Evolutionary conservation across 1,140 invertebrate genomes (phyloP).

Genomic region (Bombus fervidus): DNA sequence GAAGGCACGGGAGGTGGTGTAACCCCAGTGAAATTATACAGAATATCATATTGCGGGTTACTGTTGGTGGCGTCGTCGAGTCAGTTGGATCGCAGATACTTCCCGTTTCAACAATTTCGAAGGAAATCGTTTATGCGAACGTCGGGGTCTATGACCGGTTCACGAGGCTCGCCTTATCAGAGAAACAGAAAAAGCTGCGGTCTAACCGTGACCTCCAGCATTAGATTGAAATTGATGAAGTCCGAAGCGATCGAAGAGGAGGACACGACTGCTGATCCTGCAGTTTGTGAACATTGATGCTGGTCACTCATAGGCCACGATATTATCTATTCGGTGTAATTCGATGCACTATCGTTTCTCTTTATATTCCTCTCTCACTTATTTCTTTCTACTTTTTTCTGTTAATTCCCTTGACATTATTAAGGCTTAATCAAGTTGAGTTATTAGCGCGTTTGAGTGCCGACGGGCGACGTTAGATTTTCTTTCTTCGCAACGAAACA

Average conservation of each 20-base stretch:
- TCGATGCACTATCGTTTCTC: background rate
- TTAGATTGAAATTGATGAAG: conserved; percentile 67
- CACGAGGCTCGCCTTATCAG: conserved; percentile 45
- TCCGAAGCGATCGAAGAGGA: conserved; percentile 53
- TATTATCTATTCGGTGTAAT: conserved; percentile 5
- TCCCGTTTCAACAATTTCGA: conserved; percentile 30
- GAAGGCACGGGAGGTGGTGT: conserved; percentile 10
- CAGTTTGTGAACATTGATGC: conserved; percentile 57
- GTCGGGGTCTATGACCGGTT: conserved; percentile 71
- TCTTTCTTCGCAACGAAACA: background rate
- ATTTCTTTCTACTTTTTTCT: conserved; percentile 10
- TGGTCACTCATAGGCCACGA: background rate
- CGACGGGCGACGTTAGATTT: background rate
- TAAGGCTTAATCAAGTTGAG: background rate
- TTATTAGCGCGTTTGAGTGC: background rate
- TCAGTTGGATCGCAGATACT: conserved; percentile 36
- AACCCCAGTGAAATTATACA: conserved; percentile 1
- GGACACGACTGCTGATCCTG: conserved; percentile 38
- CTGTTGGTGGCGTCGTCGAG: conserved; percentile 36
- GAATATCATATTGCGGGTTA: conserved; percentile 36
- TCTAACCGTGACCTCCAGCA: conserved; percentile 41
- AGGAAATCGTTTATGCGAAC: conserved; percentile 20
- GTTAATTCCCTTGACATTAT: conserved; percentile 20
- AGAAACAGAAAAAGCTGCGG: conserved; percentile 6
- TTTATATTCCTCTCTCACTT: background rate